phyloP scores from a whole-genome alignment of 2,888 invertebrate species.

The Agrypnus murinus region DNA sequence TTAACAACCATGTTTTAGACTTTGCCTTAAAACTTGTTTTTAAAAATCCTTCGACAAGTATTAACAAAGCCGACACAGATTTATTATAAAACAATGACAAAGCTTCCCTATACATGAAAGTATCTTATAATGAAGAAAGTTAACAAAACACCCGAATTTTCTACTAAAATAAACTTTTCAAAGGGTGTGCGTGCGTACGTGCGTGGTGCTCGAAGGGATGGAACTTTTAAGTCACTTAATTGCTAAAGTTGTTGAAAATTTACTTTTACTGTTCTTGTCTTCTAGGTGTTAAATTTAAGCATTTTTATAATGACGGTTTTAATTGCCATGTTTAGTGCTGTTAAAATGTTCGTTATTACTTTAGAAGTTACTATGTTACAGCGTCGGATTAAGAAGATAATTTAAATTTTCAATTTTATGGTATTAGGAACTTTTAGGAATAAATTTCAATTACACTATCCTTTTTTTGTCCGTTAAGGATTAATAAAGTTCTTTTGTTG shows the following conservation, averaged over 20 bases:
- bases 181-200: neutral
- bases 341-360: neutral
- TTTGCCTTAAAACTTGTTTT: too few relatives aligned
- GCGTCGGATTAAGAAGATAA: too few relatives aligned
- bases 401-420: too few relatives aligned
- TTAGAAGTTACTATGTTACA: too few relatives aligned
- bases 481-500: too few relatives aligned
- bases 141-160: neutral
- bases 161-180: constrained; percentile 1
- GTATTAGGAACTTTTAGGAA: too few relatives aligned
- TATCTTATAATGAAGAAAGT: constrained; percentile 10
- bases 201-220: neutral
- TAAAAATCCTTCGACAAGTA: too few relatives aligned
- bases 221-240: constrained; percentile 4
- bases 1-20: too few relatives aligned
- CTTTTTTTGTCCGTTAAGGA: too few relatives aligned
- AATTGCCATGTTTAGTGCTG: neutral
- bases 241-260: constrained; percentile 17
- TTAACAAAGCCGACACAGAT: too few relatives aligned
- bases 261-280: constrained; percentile 9
- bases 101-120: neutral
- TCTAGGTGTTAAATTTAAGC: neutral
- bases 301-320: neutral
- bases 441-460: too few relatives aligned
- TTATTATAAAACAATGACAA: neutral